Percentiles rank a stretch among this genome's conserved stretches.
Evolutionary conservation across 2,113 vertebrate species (phyloP).

Genomic region (Ochotona princeps): DNA sequence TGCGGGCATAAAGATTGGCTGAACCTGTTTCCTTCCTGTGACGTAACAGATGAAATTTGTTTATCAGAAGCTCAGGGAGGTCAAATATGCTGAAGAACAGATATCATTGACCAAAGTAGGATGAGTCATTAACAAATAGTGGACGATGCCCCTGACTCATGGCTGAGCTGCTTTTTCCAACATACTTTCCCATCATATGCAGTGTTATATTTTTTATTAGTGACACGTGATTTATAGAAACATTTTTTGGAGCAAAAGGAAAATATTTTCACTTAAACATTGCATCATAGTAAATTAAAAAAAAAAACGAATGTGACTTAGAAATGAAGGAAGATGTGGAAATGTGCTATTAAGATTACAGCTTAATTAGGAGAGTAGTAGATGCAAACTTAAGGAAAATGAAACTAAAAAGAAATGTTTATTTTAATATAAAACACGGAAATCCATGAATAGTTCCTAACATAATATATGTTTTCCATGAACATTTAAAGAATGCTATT

Average conservation of each 20-base stretch:
- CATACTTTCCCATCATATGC: not conserved
- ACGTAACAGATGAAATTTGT: slow-evolving; percentile 14
- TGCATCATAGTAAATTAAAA: not conserved
- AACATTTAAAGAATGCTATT: no score
- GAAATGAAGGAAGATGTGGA: not conserved
- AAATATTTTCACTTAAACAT: slow-evolving; percentile 21
- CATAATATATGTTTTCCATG: no score
- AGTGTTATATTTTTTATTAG: not conserved
- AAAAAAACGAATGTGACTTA: not conserved
- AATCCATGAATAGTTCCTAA: no score
- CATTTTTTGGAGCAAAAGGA: not conserved
- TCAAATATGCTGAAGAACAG: not conserved
- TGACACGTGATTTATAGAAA: not conserved
- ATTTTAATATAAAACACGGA: no score
- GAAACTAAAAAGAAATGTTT: no score
- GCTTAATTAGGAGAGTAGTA: not conserved
- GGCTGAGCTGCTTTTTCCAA: not conserved
- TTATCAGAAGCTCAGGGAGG: not conserved
- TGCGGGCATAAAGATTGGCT: not conserved
- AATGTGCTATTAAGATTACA: not conserved
- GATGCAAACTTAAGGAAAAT: not conserved
- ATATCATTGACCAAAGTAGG: slow-evolving; percentile 10
- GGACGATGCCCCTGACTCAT: not conserved
- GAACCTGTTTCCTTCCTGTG: not conserved
- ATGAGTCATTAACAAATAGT: not conserved